Conservation (phyloP, 2,888 invertebrate genomes). For the Campaea margaritaria region DNA sequence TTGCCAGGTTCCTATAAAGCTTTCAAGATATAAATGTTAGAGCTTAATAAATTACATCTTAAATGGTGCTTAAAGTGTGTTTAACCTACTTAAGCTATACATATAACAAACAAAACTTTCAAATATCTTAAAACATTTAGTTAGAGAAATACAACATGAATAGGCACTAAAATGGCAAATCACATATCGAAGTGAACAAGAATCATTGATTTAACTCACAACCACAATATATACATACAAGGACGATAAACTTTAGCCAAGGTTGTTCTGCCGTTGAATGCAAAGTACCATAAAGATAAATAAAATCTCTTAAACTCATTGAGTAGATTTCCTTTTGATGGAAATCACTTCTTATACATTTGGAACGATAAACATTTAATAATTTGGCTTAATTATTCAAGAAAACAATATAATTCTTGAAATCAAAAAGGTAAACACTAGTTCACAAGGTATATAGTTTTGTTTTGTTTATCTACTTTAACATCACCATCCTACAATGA, state of each 20-base stretch:
- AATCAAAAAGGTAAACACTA: not conserved
- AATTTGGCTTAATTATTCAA: conserved; percentile 26
- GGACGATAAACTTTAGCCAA: conserved; percentile 42
- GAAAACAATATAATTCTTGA: conserved; percentile 6
- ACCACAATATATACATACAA: conserved; percentile 73
- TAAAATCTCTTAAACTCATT: not conserved
- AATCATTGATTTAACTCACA: conserved; percentile 70
- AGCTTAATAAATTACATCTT: conserved; percentile 1
- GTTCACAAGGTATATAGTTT: conserved; percentile 1
- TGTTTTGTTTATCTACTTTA: conserved; percentile 24
- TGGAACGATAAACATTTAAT: conserved; percentile 20
- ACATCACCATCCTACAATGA: conserved; percentile 26
- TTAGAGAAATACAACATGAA: conserved; percentile 63
- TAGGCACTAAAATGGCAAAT: conserved; percentile 83
- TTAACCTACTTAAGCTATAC: conserved; percentile 18
- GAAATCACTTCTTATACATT: not conserved
- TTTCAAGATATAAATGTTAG: conserved; percentile 1
- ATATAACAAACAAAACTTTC: conserved; percentile 44
- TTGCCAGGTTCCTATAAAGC: not conserved
- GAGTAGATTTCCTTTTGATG: not conserved
- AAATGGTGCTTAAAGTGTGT: not conserved
- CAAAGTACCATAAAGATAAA: conserved; percentile 1
- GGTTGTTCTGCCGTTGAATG: conserved; percentile 14
- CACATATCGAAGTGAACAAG: conserved; percentile 73
- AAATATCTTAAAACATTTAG: conserved; percentile 56